These are phyloP conservation scores for Lasiurus borealis DNA, from an alignment of 2,113 vertebrate species.

Conservation along the genomic window DNA sequence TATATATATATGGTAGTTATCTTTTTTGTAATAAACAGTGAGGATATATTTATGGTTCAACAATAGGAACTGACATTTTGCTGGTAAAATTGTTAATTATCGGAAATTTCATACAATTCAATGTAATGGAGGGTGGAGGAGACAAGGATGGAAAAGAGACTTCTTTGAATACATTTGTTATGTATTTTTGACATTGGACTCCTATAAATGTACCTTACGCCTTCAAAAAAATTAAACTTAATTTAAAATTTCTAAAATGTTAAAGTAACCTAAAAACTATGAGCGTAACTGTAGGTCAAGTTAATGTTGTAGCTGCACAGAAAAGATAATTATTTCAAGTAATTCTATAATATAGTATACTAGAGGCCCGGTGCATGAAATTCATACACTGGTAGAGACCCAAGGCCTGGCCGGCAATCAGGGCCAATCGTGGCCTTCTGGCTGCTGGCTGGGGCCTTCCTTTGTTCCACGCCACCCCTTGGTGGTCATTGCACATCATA, in stretches of 20 bases:
- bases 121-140: not conserved
- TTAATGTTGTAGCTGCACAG: not conserved
- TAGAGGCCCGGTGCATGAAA: no score
- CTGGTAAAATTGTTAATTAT: not conserved
- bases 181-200: not conserved
- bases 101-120: not conserved
- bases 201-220: not conserved
- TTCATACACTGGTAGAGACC: no score
- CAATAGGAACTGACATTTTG: conserved; percentile 1
- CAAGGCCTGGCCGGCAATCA: no score
- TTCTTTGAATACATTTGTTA: not conserved
- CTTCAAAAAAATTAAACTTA: conserved; percentile 18
- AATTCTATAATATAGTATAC: no score
- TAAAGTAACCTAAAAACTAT: not conserved
- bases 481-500: no score
- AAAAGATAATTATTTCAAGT: conserved; percentile 11
- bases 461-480: no score
- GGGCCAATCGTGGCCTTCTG: no score
- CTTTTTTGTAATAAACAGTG: not conserved
- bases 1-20: not conserved
- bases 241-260: conserved; percentile 29
- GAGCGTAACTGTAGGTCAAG: not conserved
- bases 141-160: not conserved
- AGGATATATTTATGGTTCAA: not conserved
- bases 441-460: no score